Percentiles rank a stretch among this genome's conserved stretches.
Evolutionary conservation across 2,113 vertebrate species (phyloP).

Genomic region (Cochlearius cochlearius): DNA sequence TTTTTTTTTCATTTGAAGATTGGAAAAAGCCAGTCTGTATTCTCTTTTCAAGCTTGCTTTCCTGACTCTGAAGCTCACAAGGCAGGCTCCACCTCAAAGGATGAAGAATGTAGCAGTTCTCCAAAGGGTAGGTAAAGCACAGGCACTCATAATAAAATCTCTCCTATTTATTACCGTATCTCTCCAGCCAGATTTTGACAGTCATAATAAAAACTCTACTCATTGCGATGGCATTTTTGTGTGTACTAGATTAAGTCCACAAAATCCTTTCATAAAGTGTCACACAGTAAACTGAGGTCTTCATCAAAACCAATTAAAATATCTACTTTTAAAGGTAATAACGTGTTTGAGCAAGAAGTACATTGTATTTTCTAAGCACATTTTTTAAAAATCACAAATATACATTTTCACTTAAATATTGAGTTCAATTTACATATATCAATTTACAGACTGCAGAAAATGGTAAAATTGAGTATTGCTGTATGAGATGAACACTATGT

Average conservation of each 20-base stretch:
- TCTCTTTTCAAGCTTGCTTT: slow-evolving; percentile 24
- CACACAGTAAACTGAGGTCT: background rate
- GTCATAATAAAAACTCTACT: background rate
- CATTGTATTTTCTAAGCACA: background rate
- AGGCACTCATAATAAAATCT: background rate
- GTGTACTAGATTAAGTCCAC: background rate
- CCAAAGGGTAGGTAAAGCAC: background rate
- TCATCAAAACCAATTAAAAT: background rate
- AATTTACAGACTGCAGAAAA: background rate
- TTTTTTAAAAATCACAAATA: background rate
- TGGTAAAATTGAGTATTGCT: background rate
- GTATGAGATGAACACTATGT: background rate
- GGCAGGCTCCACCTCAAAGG: background rate
- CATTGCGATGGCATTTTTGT: background rate
- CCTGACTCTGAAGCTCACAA: background rate
- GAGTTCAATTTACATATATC: background rate
- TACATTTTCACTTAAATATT: background rate
- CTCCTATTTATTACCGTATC: background rate
- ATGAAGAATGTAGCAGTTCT: background rate
- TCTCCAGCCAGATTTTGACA: background rate
- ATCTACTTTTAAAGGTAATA: background rate
- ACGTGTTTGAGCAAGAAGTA: background rate
- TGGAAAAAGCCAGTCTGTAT: background rate
- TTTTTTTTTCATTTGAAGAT: background rate
- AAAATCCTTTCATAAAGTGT: background rate